phyloP scores from a whole-genome alignment of 2,888 invertebrate genomes.

The Sarcophaga rosellei region DNA sequence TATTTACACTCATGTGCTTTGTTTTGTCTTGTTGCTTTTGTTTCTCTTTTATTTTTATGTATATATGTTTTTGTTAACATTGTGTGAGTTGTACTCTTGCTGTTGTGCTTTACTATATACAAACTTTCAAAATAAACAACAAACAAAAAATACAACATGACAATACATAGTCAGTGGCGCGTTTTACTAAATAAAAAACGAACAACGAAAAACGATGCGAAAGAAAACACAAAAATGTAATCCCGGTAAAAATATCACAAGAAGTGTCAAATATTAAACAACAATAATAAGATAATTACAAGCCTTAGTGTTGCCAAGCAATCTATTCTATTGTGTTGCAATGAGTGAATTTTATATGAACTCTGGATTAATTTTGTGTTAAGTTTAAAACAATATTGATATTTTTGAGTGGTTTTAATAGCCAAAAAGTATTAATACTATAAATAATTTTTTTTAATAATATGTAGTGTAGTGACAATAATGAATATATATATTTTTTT shows the following conservation, averaged over 20 bases:
- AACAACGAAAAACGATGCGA: conserved; percentile 20
- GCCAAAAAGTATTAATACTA: too few relatives aligned
- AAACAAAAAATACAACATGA: neutral
- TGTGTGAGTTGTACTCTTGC: neutral
- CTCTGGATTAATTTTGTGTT: too few relatives aligned
- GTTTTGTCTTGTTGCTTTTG: neutral
- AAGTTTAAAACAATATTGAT: too few relatives aligned
- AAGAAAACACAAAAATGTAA: conserved; percentile 31
- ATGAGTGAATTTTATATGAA: too few relatives aligned
- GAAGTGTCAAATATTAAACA: conserved; percentile 34
- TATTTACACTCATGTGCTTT: neutral
- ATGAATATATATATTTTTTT: too few relatives aligned
- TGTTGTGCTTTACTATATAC: neutral
- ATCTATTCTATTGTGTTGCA: neutral
- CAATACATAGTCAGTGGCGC: conserved; percentile 2
- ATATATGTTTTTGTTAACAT: neutral
- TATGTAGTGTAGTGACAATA: too few relatives aligned
- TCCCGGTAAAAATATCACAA: conserved; percentile 41
- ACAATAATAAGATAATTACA: neutral
- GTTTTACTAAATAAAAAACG: conserved; percentile 9
- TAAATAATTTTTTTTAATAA: too few relatives aligned
- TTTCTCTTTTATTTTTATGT: neutral
- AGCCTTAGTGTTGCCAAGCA: conserved; percentile 31
- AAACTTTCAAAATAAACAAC: neutral
- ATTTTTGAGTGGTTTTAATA: too few relatives aligned